Base-by-base conservation (phyloP, 1,140 invertebrate species). In the Druon quercuslanigerum region DNA sequence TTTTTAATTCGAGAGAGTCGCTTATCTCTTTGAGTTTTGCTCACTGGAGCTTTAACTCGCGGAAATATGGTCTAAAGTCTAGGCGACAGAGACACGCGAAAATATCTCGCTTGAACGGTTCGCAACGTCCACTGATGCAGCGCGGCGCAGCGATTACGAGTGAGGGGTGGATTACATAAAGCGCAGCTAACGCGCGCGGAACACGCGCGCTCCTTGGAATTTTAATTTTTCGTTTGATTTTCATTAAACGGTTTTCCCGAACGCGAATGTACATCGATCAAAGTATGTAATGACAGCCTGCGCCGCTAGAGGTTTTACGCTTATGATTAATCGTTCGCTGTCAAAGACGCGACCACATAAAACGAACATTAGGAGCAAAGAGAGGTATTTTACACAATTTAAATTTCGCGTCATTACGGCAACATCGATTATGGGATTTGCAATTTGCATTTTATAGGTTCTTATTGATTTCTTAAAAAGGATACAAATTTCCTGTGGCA, bases 221-320 rank as follows among this genome's bases (percentile, higher is more conserved):
- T 66, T 66, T 66, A 66, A 66, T 66, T 66, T 66, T 66, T 66
- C 60, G 60, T 66, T 66, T 66, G 60, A 66, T 66, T 66, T 66
- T 66, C 60, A 66, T 66, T 66, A 66, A 66, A 66, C 25, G 60
- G 25, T 40, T 66, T 66, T 66, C 25, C 60, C 60, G 60, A 33
- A 40, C 25, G 25, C 25, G 25, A 66, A 33, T 40, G 33, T 14
- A 25, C 60, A 66, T 66, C 60, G 60, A 66, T 66, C 60, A 66
- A 66, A 40, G 25, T 66, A 33, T 33, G 5, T 33, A 66, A 66
- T 66, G 60, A 66, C 60, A 66, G 60, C 33, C 60, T 66, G 33
- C 40, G 33, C 60, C 25, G 60, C 60, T 33, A 66, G 60, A 66
- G 25, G 14, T 66, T 66, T 46, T 66, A 66, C 40, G 13, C 14